A percentile compares a stretch with the other conserved stretches of the same genome.
Conservation (phyloP, 2,113 vertebrate genomes). For the Manacus vitellinus region DNA sequence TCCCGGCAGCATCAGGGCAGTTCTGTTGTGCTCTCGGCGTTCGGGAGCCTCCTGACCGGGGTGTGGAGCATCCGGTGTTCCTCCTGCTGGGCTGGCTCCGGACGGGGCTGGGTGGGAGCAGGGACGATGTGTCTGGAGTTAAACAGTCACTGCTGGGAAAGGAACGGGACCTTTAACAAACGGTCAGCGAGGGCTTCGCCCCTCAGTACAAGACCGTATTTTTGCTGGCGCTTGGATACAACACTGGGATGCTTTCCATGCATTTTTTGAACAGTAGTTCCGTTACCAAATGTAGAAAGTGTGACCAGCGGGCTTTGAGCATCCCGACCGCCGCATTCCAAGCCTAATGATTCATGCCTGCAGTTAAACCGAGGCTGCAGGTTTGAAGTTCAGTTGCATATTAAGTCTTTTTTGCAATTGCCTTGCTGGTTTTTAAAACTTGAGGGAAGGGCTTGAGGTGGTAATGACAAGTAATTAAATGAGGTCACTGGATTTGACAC, state of each 20-base stretch:
- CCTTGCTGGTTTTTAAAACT: neutral
- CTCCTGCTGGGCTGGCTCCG: neutral
- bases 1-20: neutral
- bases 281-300: neutral
- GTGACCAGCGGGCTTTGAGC: neutral
- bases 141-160: neutral
- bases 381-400: neutral
- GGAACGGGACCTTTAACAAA: neutral
- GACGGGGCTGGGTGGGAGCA: neutral
- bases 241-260: neutral
- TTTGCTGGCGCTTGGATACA: neutral
- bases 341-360: neutral
- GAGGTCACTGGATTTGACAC: neutral
- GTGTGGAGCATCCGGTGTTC: neutral
- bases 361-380: neutral
- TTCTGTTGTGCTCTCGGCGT: fast-evolving
- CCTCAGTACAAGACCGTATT: neutral
- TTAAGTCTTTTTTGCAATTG: neutral
- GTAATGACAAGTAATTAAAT: neutral
- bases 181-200: neutral
- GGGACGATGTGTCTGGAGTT: neutral
- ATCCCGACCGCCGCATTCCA: neutral
- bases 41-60: neutral
- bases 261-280: neutral
- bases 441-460: neutral